Base-by-base conservation (phyloP, 2,888 invertebrate species). In the Meandrusa payeni region DNA sequence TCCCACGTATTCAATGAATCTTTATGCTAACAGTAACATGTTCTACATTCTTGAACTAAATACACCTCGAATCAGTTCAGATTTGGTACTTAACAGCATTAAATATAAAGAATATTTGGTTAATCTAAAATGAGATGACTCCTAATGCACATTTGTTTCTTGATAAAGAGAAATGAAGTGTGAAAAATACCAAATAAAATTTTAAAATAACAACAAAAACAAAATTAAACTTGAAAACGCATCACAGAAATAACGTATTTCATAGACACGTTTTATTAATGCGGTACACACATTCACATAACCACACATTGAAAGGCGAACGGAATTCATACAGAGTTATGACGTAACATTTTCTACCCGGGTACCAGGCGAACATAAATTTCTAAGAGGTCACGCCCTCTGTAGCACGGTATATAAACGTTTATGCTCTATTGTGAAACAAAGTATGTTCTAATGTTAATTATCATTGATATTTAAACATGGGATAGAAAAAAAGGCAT, bases 291-390 rank as follows among this genome's bases (percentile, higher is more conserved):
- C n/a, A n/a, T n/a, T n/a, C n/a, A n/a, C n/a, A n/a, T n/a, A n/a
- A n/a, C n/a, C 7, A 17, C 2, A 22, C 17, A 3, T 15, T 15
- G 13, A 26, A 15, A 29, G n/a, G n/a, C n/a, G n/a, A n/a, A n/a
- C n/a, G n/a, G n/a, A n/a, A n/a, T n/a, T n/a, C n/a, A n/a, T n/a
- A 24, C 10, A 44, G 39, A 40, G 33, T 33, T 36, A 48, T 76
- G 77, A 77, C 77, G 77, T 72, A 77, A 76, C 58, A 54, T 52
- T 63, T 64, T 55, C 57, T 53, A 56, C 61, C 50, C 51, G 54
- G 57, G 47, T 72, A 77, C 77, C 48, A 77, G 75, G 76, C 51
- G 27, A 51, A 28, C 67, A 77, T 57, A 56, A 47, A 23, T 24
- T n/a, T 5, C 29, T 11, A 51, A 47, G 57, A 61, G 65, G 50